These are phyloP conservation scores for Coturnix japonica DNA, from an alignment of 2,113 vertebrate genomes.

Conservation along the genomic window DNA sequence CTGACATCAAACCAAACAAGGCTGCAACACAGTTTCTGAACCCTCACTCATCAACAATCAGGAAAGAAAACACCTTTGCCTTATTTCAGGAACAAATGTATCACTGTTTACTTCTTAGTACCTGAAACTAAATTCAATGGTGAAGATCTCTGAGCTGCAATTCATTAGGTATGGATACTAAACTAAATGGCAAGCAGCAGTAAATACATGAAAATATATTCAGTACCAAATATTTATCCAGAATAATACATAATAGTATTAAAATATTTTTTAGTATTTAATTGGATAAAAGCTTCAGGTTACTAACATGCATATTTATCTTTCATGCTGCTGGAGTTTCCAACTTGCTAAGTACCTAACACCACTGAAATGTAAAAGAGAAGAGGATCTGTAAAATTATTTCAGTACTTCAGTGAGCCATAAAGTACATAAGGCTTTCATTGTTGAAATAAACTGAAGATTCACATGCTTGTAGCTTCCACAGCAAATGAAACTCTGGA, in stretches of 20 bases:
- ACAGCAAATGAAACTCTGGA: not conserved
- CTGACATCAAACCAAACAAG: not conserved
- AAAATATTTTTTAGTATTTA: not conserved
- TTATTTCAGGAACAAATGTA: not conserved
- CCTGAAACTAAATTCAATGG: not conserved
- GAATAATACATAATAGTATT: not conserved
- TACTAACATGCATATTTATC: not conserved
- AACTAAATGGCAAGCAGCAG: not conserved
- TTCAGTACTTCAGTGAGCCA: conserved; percentile 2
- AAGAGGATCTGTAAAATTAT: not conserved
- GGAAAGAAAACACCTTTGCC: not conserved
- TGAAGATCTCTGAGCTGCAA: not conserved
- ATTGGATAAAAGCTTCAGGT: not conserved
- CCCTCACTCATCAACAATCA: not conserved
- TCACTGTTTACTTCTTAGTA: not conserved
- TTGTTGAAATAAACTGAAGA: not conserved
- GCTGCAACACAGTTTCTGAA: not conserved
- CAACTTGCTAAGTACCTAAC: not conserved
- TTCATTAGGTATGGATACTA: not conserved
- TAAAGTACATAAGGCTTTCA: not conserved
- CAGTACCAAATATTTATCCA: not conserved
- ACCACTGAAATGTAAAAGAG: not conserved
- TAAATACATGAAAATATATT: not conserved
- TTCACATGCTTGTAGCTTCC: not conserved
- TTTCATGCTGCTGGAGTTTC: not conserved